Conservation (phyloP, 2,888 invertebrate genomes). For the Drosophila kambysellisi region DNA sequence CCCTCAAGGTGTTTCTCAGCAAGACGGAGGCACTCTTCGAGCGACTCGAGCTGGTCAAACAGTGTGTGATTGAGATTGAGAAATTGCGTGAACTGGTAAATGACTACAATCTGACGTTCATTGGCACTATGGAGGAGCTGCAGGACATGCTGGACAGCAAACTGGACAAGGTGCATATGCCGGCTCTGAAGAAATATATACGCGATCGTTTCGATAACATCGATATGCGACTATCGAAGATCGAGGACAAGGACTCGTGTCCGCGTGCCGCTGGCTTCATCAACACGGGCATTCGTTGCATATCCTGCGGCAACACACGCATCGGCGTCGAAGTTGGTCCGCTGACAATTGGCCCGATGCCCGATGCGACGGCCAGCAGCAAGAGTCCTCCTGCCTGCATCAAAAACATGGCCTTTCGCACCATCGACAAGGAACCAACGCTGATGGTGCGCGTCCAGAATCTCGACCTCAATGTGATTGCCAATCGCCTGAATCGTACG, state of each 20-base stretch:
- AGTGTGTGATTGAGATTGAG: conserved; percentile 76
- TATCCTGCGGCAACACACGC: conserved; percentile 74
- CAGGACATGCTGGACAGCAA: conserved; percentile 84
- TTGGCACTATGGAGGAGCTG: conserved; percentile 82
- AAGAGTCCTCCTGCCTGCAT: conserved; percentile 29
- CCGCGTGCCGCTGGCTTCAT: conserved; percentile 81
- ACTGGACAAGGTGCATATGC: conserved; percentile 83
- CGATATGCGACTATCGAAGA: conserved; percentile 46
- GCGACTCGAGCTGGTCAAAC: conserved; percentile 76
- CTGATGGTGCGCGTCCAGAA: conserved; percentile 71
- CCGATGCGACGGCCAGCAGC: conserved; percentile 29
- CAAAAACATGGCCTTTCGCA: conserved; percentile 54
- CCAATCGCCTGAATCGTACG: conserved; percentile 55
- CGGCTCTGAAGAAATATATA: conserved; percentile 81
- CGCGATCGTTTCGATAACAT: conserved; percentile 70
- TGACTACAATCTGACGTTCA: conserved; percentile 68
- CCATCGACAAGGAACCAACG: conserved; percentile 68
- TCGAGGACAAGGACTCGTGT: conserved; percentile 71
- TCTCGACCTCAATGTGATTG: conserved; percentile 57
- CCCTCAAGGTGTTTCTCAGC: conserved; percentile 64
- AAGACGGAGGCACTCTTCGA: conserved; percentile 70
- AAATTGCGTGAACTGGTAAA: conserved; percentile 56
- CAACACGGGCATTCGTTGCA: conserved; percentile 69
- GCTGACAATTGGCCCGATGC: conserved; percentile 43
- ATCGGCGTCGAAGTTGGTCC: conserved; percentile 75